Conservation (phyloP, 2,797 vertebrate species). For the Threskiornis aethiopicus region DNA sequence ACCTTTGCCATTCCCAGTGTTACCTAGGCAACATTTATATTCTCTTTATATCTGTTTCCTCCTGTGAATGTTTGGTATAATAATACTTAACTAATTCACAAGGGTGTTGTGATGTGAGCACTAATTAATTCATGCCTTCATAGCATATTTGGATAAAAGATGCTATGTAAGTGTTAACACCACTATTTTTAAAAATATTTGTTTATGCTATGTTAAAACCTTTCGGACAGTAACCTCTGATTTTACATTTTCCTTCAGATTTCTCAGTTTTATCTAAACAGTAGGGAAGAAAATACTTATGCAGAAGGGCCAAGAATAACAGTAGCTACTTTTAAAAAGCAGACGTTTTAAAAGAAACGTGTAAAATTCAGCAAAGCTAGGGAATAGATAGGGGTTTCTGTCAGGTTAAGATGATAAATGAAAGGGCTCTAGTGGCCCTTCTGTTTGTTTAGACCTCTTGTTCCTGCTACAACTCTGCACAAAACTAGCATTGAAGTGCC, state of each 20-base stretch:
- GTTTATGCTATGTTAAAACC: neutral
- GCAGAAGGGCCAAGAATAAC: slow-evolving; percentile 14
- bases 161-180: neutral
- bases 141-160: neutral
- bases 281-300: neutral
- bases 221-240: neutral
- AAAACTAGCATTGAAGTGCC: slow-evolving; percentile 83
- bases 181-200: neutral
- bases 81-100: slow-evolving; percentile 4
- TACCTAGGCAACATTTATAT: slow-evolving; percentile 10
- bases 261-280: slow-evolving; percentile 26
- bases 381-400: slow-evolving; percentile 58
- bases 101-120: neutral
- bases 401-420: slow-evolving; percentile 85
- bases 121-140: slow-evolving; percentile 10
- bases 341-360: neutral
- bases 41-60: slow-evolving; percentile 14
- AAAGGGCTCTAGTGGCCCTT: slow-evolving; percentile 77
- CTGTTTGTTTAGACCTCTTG: slow-evolving; percentile 89
- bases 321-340: neutral
- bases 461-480: slow-evolving; percentile 84
- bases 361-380: slow-evolving; percentile 12
- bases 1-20: slow-evolving; percentile 6
- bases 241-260: neutral
- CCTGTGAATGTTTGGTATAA: slow-evolving; percentile 5